These are phyloP conservation scores for Eilema griseolum DNA, from an alignment of 2,888 invertebrate genomes.

Conservation along the genomic window DNA sequence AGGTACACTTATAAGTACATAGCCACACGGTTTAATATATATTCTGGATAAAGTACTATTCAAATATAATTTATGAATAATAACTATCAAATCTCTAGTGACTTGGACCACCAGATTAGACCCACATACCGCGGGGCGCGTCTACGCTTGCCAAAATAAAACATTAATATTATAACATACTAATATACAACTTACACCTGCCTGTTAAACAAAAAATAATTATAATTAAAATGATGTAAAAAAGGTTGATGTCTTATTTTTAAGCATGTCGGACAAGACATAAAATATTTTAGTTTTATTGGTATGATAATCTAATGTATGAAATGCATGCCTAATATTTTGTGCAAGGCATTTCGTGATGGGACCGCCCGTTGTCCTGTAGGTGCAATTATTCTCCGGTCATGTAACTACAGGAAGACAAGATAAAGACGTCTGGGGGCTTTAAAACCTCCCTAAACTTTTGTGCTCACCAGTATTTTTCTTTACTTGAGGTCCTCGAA, in stretches of 20 bases:
- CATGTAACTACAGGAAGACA: neutral
- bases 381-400: neutral
- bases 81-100: conserved; percentile 22
- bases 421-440: neutral
- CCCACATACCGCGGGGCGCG: conserved; percentile 59
- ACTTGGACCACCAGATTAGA: conserved; percentile 36
- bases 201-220: conserved; percentile 58
- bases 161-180: conserved; percentile 81
- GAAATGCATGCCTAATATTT: neutral
- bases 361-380: neutral
- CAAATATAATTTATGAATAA: neutral
- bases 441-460: neutral
- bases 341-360: neutral
- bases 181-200: conserved; percentile 74
- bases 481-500: neutral
- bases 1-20: neutral
- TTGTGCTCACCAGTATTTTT: neutral
- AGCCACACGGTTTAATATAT: neutral
- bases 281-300: conserved; percentile 21
- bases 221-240: conserved; percentile 48
- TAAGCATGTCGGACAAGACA: conserved; percentile 39
- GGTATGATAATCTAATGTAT: neutral
- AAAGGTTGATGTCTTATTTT: conserved; percentile 51
- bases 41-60: neutral
- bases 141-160: conserved; percentile 84